phyloP scores from a whole-genome alignment of 1,140 invertebrate genomes.

The Drosophila repletoides region DNA sequence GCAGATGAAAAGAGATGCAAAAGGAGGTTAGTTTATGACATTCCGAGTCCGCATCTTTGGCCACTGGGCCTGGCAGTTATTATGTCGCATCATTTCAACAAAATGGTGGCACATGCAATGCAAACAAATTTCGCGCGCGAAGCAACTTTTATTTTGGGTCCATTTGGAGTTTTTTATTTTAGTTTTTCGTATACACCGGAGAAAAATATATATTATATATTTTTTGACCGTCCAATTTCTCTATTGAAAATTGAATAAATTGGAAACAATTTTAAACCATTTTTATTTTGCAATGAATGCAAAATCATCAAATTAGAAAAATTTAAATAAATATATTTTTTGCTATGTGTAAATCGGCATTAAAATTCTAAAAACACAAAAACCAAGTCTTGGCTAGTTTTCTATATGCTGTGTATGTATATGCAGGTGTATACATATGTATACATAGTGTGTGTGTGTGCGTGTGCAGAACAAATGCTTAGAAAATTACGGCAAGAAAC shows the following conservation, averaged over 20 bases:
- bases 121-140: slow-evolving; percentile 57
- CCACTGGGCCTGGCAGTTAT: slow-evolving; percentile 46
- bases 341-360: neutral
- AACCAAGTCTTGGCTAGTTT: slow-evolving; percentile 1
- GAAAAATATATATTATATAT: too few species aligned
- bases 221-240: too few species aligned
- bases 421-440: neutral
- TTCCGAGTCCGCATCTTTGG: neutral
- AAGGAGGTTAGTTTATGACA: neutral
- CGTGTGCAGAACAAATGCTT: slow-evolving; percentile 15
- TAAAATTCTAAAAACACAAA: slow-evolving; percentile 7
- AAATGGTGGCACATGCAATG: slow-evolving; percentile 54
- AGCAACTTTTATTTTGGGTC: slow-evolving; percentile 5
- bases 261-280: too few species aligned
- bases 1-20: neutral
- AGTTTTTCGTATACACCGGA: neutral
- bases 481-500: slow-evolving; percentile 40
- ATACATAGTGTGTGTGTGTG: neutral
- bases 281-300: too few species aligned
- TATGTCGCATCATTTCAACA: slow-evolving; percentile 67
- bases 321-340: too few species aligned
- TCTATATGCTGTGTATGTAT: neutral
- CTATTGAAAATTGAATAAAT: too few species aligned
- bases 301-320: too few species aligned
- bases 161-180: slow-evolving; percentile 3